Percentiles rank a stretch among this genome's conserved stretches.
Conservation (phyloP, 2,888 invertebrate species). For the Macrophya alboannulata region DNA sequence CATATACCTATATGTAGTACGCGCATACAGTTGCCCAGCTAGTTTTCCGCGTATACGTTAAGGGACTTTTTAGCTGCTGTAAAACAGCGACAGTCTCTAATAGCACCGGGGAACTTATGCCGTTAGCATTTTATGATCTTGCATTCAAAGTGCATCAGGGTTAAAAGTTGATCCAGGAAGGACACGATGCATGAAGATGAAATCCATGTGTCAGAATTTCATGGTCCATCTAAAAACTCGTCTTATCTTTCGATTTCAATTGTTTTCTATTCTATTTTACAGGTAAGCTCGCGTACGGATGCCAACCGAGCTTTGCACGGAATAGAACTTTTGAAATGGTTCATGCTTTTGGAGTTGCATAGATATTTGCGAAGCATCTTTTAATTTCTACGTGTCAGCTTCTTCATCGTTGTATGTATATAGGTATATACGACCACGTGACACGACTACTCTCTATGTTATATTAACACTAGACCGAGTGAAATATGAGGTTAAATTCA, state of each 20-base stretch:
- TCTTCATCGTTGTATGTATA: neutral
- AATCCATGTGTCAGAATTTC: neutral
- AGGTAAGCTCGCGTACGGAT: neutral
- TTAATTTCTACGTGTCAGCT: neutral
- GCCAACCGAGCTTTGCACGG: neutral
- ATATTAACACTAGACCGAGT: conserved; percentile 30
- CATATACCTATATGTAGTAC: neutral
- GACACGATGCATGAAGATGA: neutral
- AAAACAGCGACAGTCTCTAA: neutral
- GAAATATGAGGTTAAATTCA: conserved; percentile 41
- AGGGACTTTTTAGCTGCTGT: conserved; percentile 14
- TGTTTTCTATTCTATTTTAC: neutral
- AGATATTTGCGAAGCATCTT: conserved; percentile 1
- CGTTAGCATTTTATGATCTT: neutral
- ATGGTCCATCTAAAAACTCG: neutral
- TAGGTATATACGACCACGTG: neutral
- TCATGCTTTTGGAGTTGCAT: neutral
- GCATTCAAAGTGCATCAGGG: neutral
- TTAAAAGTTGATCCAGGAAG: neutral
- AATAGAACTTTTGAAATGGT: neutral
- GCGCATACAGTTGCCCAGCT: conserved; percentile 9
- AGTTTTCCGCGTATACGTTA: conserved; percentile 8
- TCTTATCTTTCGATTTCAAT: neutral
- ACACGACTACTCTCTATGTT: conserved; percentile 13
- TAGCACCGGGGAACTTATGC: neutral